Evolutionary conservation across 2,888 invertebrate genomes (phyloP).

Genomic region (Agrochola macilenta): DNA sequence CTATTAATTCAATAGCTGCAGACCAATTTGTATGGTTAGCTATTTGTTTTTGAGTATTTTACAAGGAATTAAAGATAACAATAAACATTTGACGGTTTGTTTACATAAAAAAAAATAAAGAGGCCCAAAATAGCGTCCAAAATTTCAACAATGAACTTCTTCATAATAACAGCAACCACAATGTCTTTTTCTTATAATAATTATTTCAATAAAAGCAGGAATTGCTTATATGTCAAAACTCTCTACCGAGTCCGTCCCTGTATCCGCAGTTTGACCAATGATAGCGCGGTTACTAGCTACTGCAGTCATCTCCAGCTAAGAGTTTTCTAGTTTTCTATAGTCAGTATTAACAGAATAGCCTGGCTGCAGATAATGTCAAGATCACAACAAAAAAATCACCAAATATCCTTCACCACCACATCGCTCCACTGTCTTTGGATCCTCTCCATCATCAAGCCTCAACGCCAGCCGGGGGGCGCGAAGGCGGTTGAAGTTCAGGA

Average conservation of each 20-base stretch:
- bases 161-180: slow-evolving; percentile 12
- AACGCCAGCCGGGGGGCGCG: slow-evolving; percentile 86
- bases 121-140: not conserved
- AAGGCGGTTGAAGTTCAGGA: slow-evolving; percentile 89
- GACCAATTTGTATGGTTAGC: not conserved
- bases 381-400: slow-evolving; percentile 34
- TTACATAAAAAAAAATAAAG: not conserved
- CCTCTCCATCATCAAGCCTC: slow-evolving; percentile 74
- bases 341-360: slow-evolving; percentile 2
- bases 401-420: slow-evolving; percentile 42
- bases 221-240: slow-evolving; percentile 16
- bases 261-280: slow-evolving; percentile 6
- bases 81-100: not conserved
- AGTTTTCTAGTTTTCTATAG: not conserved
- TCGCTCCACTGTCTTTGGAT: slow-evolving; percentile 55
- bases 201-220: slow-evolving; percentile 26
- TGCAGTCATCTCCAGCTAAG: no score
- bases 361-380: slow-evolving; percentile 5
- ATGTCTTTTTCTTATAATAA: not conserved
- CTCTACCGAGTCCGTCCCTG: slow-evolving; percentile 20
- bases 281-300: not conserved
- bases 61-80: slow-evolving; percentile 5
- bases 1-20: not conserved
- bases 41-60: slow-evolving; percentile 24
- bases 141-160: slow-evolving; percentile 7